Percentiles rank a stretch among this genome's conserved stretches.
phyloP scores from a whole-genome alignment of 2,888 invertebrate species.

The Brachypalpus laphriformis region DNA sequence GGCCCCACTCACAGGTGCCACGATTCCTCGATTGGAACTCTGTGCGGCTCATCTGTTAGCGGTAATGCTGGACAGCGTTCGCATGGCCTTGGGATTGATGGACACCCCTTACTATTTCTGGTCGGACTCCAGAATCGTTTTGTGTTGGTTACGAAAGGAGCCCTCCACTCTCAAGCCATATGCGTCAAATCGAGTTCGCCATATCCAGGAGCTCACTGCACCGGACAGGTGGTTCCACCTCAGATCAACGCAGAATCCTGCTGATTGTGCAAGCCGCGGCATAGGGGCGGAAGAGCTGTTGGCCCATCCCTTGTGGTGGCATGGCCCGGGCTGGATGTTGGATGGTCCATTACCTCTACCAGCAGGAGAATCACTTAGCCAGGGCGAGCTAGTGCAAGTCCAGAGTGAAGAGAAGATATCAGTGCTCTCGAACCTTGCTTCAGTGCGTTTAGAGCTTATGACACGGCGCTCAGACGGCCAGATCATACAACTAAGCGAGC shows the following conservation, averaged over 20 bases:
- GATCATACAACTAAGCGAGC: neutral
- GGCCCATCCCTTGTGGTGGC: neutral
- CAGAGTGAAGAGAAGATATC: neutral
- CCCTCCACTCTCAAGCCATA: neutral
- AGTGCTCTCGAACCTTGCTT: neutral
- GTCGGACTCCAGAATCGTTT: constrained; percentile 1
- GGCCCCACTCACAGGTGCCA: neutral
- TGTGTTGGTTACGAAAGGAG: constrained; percentile 22
- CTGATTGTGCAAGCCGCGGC: neutral
- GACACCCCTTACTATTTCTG: neutral
- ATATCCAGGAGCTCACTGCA: constrained; percentile 20
- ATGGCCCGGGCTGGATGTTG: neutral
- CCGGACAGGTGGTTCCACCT: constrained; percentile 67
- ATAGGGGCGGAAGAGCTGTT: neutral
- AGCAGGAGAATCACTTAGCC: neutral
- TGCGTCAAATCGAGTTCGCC: constrained; percentile 8
- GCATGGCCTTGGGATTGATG: neutral
- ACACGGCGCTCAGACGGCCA: neutral
- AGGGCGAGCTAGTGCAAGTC: neutral
- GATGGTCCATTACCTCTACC: neutral
- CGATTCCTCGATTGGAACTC: constrained; percentile 14
- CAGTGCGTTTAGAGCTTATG: neutral
- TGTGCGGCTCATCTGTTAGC: constrained; percentile 25
- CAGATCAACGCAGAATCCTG: constrained; percentile 13
- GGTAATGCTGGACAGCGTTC: neutral